These are phyloP conservation scores for Melozone crissalis DNA, from an alignment of 2,113 vertebrate genomes.

Conservation along the genomic window DNA sequence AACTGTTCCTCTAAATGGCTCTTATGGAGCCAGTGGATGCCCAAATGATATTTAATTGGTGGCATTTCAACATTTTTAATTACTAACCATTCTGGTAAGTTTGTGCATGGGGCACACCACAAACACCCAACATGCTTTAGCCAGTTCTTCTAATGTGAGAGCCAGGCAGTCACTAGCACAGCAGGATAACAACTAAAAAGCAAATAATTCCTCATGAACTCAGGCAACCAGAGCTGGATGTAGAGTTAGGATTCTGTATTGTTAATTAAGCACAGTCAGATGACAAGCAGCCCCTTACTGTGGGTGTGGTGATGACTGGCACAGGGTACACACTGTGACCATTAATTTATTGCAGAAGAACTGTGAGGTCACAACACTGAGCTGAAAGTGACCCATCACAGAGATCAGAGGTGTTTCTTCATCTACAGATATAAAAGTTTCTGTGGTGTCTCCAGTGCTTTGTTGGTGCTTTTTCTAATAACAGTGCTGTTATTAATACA, in stretches of 20 bases:
- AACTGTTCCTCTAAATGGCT: neutral
- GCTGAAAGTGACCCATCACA: neutral
- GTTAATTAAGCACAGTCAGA: constrained; percentile 1
- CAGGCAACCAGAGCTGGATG: neutral
- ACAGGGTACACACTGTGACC: neutral
- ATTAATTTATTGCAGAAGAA: constrained; percentile 18
- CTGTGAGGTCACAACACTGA: neutral
- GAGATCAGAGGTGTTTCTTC: neutral
- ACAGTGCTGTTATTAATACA: constrained; percentile 17
- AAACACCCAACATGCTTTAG: neutral
- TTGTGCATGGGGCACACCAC: neutral
- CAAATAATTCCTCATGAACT: neutral
- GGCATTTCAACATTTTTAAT: neutral
- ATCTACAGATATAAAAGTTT: neutral
- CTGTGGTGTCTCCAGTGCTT: neutral
- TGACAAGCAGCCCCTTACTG: neutral
- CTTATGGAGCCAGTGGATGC: neutral
- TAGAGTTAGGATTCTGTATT: neutral
- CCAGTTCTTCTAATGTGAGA: neutral
- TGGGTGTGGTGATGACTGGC: neutral
- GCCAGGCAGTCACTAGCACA: neutral
- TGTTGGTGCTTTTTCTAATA: constrained; percentile 27
- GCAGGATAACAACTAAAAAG: neutral
- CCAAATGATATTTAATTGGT: neutral
- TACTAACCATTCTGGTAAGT: neutral